Percentiles rank a stretch among this genome's conserved stretches.
phyloP scores from a whole-genome alignment of 1,140 invertebrate genomes.

The Vanessa atalanta region DNA sequence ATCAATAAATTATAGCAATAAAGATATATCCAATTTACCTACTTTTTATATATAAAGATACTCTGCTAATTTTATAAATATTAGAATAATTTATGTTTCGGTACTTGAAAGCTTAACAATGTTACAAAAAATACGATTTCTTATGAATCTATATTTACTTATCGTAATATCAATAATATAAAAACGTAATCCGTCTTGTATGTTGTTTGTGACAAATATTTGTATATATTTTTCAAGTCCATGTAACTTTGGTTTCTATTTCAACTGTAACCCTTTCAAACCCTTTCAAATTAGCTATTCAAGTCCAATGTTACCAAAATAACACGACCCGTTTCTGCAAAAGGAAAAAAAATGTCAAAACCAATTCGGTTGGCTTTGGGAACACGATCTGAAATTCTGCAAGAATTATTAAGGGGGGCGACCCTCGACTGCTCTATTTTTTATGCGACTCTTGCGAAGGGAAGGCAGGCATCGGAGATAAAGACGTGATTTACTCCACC shows the following conservation, averaged over 20 bases:
- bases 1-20: too few relatives aligned
- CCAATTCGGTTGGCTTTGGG: constrained; percentile 42
- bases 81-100: too few relatives aligned
- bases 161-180: too few relatives aligned
- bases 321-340: constrained; percentile 31
- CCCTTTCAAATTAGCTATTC: constrained; percentile 11
- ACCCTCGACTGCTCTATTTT: constrained; percentile 56
- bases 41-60: too few relatives aligned
- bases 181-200: too few relatives aligned
- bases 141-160: too few relatives aligned
- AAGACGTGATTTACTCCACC: constrained; percentile 50
- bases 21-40: too few relatives aligned
- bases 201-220: neutral
- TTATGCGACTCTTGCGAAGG: constrained; percentile 45
- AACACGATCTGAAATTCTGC: constrained; percentile 46
- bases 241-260: neutral
- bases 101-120: too few relatives aligned
- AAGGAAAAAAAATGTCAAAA: constrained; percentile 31
- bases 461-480: constrained; percentile 50
- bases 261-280: constrained; percentile 2
- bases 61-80: too few relatives aligned
- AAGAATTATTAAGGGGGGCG: constrained; percentile 41
- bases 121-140: too few relatives aligned
- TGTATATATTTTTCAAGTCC: neutral
- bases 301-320: constrained; percentile 16